A percentile compares a stretch with the other conserved stretches of the same genome.
Conservation (phyloP, 2,888 invertebrate species). For the Drosophila cracens region DNA sequence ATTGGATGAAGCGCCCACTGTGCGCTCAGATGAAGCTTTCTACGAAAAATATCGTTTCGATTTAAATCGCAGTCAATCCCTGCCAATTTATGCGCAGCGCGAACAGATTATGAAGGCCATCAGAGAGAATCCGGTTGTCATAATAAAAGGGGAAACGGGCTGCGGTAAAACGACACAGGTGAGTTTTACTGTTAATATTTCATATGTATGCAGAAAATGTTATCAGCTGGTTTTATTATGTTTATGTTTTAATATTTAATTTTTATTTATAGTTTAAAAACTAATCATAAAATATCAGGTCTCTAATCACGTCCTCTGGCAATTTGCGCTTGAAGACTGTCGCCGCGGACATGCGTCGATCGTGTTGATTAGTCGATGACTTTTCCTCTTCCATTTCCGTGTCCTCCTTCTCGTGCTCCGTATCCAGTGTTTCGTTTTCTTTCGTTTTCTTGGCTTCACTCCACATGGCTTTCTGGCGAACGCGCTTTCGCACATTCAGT, state of each 20-base stretch:
- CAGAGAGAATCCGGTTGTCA: constrained; percentile 87
- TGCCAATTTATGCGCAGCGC: constrained; percentile 81
- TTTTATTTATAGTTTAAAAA: not conserved
- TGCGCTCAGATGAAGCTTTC: constrained; percentile 67
- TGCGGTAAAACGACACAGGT: constrained; percentile 95
- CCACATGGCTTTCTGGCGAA: constrained; percentile 60
- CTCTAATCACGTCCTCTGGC: constrained; percentile 60
- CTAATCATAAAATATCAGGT: not conserved
- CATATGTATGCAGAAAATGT: not conserved
- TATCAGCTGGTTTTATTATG: not conserved
- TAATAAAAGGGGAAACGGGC: constrained; percentile 97
- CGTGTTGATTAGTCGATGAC: constrained; percentile 16
- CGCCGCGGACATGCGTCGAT: constrained; percentile 70
- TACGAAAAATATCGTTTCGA: constrained; percentile 81
- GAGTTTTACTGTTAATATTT: not conserved
- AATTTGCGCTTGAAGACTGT: constrained; percentile 61
- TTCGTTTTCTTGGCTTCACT: constrained; percentile 20
- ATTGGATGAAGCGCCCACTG: constrained; percentile 21
- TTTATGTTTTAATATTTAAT: not conserved
- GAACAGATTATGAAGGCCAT: constrained; percentile 89
- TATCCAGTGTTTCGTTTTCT: not conserved
- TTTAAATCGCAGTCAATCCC: constrained; percentile 68
- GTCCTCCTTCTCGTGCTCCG: not conserved
- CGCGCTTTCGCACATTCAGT: constrained; percentile 33
- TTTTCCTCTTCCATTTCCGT: not conserved